Evolutionary conservation across 2,797 vertebrate genomes (phyloP), one percentile per base, ranked within the genome.

Genomic region (Mustela erminea): DNA sequence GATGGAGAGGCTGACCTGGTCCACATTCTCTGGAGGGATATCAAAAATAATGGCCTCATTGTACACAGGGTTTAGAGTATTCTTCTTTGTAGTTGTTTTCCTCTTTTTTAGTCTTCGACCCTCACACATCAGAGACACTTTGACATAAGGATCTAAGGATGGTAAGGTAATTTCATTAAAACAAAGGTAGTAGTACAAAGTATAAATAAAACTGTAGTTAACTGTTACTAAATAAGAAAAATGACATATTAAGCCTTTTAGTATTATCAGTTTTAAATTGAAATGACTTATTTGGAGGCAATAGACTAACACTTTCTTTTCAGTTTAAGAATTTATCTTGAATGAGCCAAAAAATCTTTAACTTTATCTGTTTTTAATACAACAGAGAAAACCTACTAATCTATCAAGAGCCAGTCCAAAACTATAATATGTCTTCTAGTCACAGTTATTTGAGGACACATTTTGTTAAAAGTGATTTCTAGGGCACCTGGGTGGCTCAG

Each of bases 41-140:
- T 99, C 99, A 11, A 99, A 99, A 98, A 99, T 99, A 97, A 99
- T 99, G 97, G 99, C 99, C 99, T 99, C 99, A 0, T 99, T 99
- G 98, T 99, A 99, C 88, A 99, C 80, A 0, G 99, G 99, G 90
- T 99, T 99, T 2, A 99, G 99, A 0, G 99, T 99, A 98, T 99
- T 99, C 98, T 99, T 99, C 99, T 99, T 99, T 0, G 99, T 99
- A 17, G 99, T 99, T 0, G 99, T 99, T 99, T 99, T 99, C 77
- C 99, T 97, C 98, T 99, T 99, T 97, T 99, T 99, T 35, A 99
- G 96, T 96, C 99, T 99, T 86, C 99, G 99, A 32, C 99, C 99
- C 1, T 99, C 99, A 80, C 99, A 99, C 98, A 99, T 99, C 92
- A 99, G 98, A 11, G 99, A 99, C 90, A 99, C 99, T 99, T 99